A percentile compares a stretch with the other conserved stretches of the same genome.
These are phyloP conservation scores for Hucho hucho DNA, from an alignment of 2,113 vertebrate species.

Conservation along the genomic window DNA sequence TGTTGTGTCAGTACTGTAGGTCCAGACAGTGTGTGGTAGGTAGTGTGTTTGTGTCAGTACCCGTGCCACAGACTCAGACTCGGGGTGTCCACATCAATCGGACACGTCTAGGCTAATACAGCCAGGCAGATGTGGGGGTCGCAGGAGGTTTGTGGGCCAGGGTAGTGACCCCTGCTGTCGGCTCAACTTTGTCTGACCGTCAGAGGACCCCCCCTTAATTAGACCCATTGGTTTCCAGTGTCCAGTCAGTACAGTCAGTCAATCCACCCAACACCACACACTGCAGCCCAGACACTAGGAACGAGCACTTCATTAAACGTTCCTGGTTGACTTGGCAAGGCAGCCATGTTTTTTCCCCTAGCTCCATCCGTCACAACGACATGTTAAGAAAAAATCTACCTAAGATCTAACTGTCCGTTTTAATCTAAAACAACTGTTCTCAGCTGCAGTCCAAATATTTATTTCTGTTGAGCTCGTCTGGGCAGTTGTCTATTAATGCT, in stretches of 20 bases:
- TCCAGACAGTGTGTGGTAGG: not conserved
- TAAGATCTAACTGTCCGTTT: constrained; percentile 23
- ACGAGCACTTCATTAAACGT: constrained; percentile 69
- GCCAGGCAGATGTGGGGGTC: constrained; percentile 69
- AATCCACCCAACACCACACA: constrained; percentile 5
- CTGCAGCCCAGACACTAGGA: constrained; percentile 43
- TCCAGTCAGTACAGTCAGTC: constrained; percentile 6
- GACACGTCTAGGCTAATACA: constrained; percentile 56
- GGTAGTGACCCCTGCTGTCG: constrained; percentile 60
- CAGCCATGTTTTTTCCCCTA: constrained; percentile 22
- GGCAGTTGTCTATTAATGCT: constrained; percentile 4
- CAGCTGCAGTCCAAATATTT: constrained; percentile 19
- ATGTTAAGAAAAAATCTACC: constrained; percentile 33
- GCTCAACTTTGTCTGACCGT: constrained; percentile 61
- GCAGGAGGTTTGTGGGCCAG: constrained; percentile 63
- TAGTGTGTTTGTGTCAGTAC: not conserved
- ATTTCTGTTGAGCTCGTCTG: constrained; percentile 2
- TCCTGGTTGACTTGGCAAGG: constrained; percentile 66
- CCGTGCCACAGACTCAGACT: not conserved
- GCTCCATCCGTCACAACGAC: constrained; percentile 38
- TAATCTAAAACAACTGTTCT: constrained; percentile 29
- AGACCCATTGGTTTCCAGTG: constrained; percentile 51
- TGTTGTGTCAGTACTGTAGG: too few relatives aligned
- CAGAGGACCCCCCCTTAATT: constrained; percentile 65
- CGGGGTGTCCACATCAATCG: not conserved